Evolutionary conservation across 2,888 invertebrate genomes (phyloP).

Genomic region (Norana najaformis): DNA sequence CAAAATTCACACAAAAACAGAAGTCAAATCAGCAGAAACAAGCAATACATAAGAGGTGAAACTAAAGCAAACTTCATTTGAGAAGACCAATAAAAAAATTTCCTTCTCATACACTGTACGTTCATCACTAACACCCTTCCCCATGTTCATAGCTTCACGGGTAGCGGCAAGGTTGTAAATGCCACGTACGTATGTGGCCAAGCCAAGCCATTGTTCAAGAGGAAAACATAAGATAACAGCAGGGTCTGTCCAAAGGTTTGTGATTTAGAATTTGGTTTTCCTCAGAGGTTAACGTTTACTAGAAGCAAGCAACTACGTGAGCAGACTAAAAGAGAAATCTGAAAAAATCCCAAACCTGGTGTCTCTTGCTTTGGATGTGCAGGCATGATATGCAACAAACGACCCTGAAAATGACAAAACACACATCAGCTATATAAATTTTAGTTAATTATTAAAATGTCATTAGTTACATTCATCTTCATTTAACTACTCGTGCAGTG

Average conservation of each 20-base stretch:
- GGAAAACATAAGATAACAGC: too few relatives aligned
- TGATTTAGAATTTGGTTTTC: too few relatives aligned
- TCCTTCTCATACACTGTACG: background rate
- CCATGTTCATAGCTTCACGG: background rate
- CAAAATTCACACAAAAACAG: background rate
- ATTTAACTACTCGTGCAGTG: background rate
- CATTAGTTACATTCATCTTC: background rate
- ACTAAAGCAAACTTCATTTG: background rate
- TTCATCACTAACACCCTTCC: background rate
- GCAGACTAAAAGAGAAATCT: background rate
- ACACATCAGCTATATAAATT: background rate
- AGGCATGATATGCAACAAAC: slow-evolving; percentile 90
- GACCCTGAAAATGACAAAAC: slow-evolving; percentile 67
- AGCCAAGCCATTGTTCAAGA: background rate
- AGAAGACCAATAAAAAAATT: background rate
- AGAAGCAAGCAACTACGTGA: background rate
- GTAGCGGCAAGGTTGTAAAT: background rate
- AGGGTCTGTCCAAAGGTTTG: too few relatives aligned
- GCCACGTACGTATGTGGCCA: background rate
- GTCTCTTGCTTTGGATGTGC: slow-evolving; percentile 70
- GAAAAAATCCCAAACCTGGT: background rate
- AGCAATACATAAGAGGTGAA: too few relatives aligned
- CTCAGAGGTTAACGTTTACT: background rate
- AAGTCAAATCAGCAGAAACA: background rate
- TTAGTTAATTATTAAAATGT: background rate